These are phyloP conservation scores for Nibea albiflora DNA, from an alignment of 2,113 vertebrate genomes.

Conservation along the genomic window DNA sequence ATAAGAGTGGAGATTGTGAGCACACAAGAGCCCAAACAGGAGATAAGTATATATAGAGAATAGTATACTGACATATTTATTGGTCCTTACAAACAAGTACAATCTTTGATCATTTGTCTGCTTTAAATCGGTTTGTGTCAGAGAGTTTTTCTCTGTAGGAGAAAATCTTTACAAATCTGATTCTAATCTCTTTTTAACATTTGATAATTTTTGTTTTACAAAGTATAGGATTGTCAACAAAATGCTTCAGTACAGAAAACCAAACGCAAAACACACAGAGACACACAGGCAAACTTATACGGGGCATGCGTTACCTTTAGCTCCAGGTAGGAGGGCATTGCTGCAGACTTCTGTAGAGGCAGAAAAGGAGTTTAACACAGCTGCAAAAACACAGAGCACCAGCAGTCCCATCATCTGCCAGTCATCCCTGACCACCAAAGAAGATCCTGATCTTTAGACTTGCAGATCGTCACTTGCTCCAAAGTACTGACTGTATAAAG, in stretches of 20 bases:
- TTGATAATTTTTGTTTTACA: not conserved
- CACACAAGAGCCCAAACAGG: not conserved
- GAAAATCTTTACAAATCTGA: not conserved
- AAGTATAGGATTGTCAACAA: not conserved
- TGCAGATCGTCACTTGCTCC: not conserved
- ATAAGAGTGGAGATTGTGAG: not conserved
- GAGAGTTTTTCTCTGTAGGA: not conserved
- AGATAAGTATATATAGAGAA: no score
- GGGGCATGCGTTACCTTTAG: conserved; percentile 70
- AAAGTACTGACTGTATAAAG: not conserved
- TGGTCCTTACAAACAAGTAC: not conserved
- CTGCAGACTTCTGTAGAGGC: conserved; percentile 74
- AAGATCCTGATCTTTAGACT: not conserved
- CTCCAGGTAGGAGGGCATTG: conserved; percentile 74
- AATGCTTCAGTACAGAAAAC: not conserved
- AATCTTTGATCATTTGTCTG: not conserved
- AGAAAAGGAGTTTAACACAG: conserved; percentile 25
- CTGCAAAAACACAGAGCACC: conserved; percentile 27
- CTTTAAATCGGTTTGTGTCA: not conserved
- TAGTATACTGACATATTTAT: no score
- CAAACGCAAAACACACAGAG: not conserved
- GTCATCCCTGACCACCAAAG: not conserved
- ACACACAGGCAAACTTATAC: not conserved
- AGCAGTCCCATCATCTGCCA: conserved; percentile 49
- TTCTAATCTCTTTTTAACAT: not conserved